phyloP scores from a whole-genome alignment of 2,888 invertebrate genomes.

The Cryptocephalus primarius region DNA sequence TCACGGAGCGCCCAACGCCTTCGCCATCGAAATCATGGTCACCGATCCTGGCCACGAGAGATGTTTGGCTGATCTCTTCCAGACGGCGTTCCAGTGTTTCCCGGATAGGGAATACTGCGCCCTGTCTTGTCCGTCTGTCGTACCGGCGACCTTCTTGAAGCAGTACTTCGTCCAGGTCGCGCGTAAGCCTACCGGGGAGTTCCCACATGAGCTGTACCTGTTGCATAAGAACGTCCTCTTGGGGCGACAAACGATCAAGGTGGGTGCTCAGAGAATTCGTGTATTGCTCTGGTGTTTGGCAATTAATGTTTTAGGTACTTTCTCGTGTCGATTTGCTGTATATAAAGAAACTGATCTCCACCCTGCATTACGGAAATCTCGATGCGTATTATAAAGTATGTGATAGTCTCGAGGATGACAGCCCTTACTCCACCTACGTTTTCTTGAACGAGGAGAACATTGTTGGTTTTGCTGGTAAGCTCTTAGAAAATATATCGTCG shows the following conservation, averaged over 20 bases:
- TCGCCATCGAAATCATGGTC: conserved; percentile 50
- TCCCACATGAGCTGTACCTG: conserved; percentile 37
- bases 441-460: conserved; percentile 20
- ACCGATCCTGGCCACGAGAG: conserved; percentile 44
- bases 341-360: too few species aligned
- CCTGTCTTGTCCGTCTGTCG: conserved; percentile 42
- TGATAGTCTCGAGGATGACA: not conserved
- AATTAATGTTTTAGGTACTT: too few species aligned
- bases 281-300: too few species aligned
- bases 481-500: not conserved
- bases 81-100: conserved; percentile 55
- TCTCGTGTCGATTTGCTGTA: too few species aligned
- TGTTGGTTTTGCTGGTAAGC: conserved; percentile 24
- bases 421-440: conserved; percentile 19
- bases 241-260: conserved; percentile 13
- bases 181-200: conserved; percentile 28
- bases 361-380: too few species aligned
- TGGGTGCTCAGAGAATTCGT: not conserved
- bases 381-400: too few species aligned
- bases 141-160: conserved; percentile 7
- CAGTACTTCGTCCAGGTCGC: conserved; percentile 22
- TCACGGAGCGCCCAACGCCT: conserved; percentile 46
- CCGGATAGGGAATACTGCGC: conserved; percentile 54
- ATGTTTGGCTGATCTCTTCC: conserved; percentile 46
- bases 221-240: conserved; percentile 32